A percentile compares a stretch with the other conserved stretches of the same genome.
Evolutionary conservation across 2,113 vertebrate species (phyloP).

Genomic region (Delphinus delphis): DNA sequence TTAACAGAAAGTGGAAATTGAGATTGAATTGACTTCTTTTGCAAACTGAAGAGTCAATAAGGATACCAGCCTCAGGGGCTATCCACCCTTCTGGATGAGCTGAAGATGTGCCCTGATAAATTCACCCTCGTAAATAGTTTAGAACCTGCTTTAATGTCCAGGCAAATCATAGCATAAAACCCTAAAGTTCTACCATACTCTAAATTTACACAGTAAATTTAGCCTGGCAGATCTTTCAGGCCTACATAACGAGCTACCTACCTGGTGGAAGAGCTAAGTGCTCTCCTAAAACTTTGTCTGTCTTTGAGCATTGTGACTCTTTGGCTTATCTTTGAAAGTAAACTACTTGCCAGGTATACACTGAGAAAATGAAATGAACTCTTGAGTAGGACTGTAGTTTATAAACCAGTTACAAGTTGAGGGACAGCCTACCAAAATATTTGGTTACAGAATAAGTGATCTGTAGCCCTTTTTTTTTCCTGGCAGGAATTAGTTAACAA

Average conservation of each 20-base stretch:
- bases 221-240: not conserved
- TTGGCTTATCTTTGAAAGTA: slow-evolving; percentile 42
- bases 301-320: not conserved
- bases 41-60: not conserved
- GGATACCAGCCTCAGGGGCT: not conserved
- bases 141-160: not conserved
- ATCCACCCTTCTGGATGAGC: not conserved
- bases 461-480: not conserved
- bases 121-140: not conserved
- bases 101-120: not conserved
- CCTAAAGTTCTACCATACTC: not conserved
- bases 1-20: not conserved
- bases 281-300: not conserved
- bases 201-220: not conserved
- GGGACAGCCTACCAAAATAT: not conserved
- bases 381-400: not conserved
- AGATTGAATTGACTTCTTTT: not conserved
- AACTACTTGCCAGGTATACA: slow-evolving; percentile 17
- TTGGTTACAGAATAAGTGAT: not conserved
- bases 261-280: not conserved
- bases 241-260: not conserved
- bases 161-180: not conserved
- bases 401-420: not conserved
- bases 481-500: not conserved
- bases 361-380: slow-evolving; percentile 16